These are phyloP conservation scores for Drosophila fuyamai DNA, from an alignment of 1,140 invertebrate species.

Conservation along the genomic window DNA sequence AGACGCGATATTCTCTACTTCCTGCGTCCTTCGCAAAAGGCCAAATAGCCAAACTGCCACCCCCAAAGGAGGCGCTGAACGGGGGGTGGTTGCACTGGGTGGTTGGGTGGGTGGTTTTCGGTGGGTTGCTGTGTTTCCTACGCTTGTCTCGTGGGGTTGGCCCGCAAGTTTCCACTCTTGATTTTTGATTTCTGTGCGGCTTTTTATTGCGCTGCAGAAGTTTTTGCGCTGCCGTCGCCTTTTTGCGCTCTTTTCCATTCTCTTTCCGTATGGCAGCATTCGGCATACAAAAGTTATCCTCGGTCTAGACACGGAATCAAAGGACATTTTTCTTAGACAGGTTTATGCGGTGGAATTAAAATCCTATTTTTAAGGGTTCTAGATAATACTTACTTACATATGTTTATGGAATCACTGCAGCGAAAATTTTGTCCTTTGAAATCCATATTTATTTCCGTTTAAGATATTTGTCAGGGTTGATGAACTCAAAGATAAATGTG, in stretches of 20 bases:
- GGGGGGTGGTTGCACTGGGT: constrained; percentile 25
- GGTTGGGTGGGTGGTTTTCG: constrained; percentile 19
- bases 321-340: neutral
- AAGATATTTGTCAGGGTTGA: no score
- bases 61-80: constrained; percentile 33
- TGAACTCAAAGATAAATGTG: no score
- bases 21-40: constrained; percentile 31
- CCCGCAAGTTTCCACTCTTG: constrained; percentile 58
- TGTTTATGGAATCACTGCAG: no score
- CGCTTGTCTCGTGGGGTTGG: constrained; percentile 42
- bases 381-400: no score
- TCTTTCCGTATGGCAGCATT: constrained; percentile 26
- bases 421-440: no score
- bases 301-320: constrained; percentile 55
- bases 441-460: no score
- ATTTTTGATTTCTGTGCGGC: constrained; percentile 76
- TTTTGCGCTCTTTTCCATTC: constrained; percentile 17
- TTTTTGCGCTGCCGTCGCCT: constrained; percentile 41
- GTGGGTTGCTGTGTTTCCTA: constrained; percentile 20
- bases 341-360: constrained; percentile 16
- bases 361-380: no score
- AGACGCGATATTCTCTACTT: constrained; percentile 26
- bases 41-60: constrained; percentile 67
- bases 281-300: constrained; percentile 54
- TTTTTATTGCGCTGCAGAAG: constrained; percentile 60